Base-by-base conservation (phyloP, 1,140 invertebrate genomes). In the Plutomurus gul region DNA sequence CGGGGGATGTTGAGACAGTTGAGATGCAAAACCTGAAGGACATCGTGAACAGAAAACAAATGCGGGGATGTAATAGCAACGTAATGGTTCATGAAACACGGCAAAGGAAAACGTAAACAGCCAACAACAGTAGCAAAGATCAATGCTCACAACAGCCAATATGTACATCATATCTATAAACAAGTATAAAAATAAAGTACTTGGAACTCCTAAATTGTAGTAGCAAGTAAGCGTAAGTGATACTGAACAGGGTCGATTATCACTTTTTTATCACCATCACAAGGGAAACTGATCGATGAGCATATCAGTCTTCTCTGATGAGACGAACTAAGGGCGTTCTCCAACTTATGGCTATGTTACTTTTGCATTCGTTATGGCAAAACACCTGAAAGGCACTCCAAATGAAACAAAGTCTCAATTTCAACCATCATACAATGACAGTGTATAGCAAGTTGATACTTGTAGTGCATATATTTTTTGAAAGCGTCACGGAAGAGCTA, bases 231-330 rank as follows among this genome's bases (percentile, higher is more conserved):
- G 27, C 56, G 30, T n/a, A n/a, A 65, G 36, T 27, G 27, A n/a
- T n/a, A 33, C 56, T 30, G 56, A 65, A 65, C 30, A 13, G 56
- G 25, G 56, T 33, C 36, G 27, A 18, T 65, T 65, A 22, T 30
- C 22, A 30, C 27, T 65, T 65, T 36, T n/a, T n/a, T n/a, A n/a
- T n/a, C n/a, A n/a, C n/a, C n/a, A n/a, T n/a, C n/a, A n/a, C 56
- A 25, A 65, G 30, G 47, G 18, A 65, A 65, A 33, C 18, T 65
- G 56, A 65, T 65, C 36, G 56, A 65, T 65, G 27, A 65, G 56
- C 56, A 65, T 56, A 56, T 65, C 30, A 30, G 30, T 25, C n/a
- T 13, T 2, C 11, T 10, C n/a, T 65, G 56, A 25, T 25, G 27
- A 25, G 56, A 65, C 56, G 25, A 65, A 33, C 27, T 33, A 65